Conservation (phyloP, 2,797 vertebrate species). For the Lacerta bilineata region DNA sequence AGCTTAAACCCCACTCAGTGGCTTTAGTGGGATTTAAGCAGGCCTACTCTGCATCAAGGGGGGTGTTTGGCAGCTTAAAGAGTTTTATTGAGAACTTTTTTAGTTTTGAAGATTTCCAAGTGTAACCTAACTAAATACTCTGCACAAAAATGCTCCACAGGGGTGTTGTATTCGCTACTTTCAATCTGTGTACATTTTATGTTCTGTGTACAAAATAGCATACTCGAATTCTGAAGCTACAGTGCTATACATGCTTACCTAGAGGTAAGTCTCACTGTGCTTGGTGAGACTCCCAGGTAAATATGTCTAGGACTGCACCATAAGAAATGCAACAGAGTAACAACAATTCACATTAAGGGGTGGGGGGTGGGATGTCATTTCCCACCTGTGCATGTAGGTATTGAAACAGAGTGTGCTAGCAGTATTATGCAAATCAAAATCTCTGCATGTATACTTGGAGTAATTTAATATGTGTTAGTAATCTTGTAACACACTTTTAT, state of each 20-base stretch:
- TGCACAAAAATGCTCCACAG: neutral
- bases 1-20: neutral
- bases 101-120: neutral
- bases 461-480: neutral
- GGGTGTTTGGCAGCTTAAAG: slow-evolving; percentile 2
- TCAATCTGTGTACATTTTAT: neutral
- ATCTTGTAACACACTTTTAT: neutral
- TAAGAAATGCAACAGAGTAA: neutral
- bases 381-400: neutral
- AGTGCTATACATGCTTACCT: neutral
- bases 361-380: neutral
- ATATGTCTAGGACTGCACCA: neutral
- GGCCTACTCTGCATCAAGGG: neutral
- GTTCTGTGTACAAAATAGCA: neutral
- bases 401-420: neutral
- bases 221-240: neutral
- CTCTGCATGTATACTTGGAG: neutral
- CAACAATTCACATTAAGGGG: neutral
- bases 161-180: neutral
- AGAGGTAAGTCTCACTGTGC: neutral
- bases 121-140: neutral
- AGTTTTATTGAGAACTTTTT: neutral
- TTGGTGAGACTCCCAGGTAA: neutral
- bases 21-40: slow-evolving; percentile 12
- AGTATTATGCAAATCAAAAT: neutral